These are phyloP conservation scores for Coluber constrictor DNA, from an alignment of 2,797 vertebrate species.

Conservation along the genomic window DNA sequence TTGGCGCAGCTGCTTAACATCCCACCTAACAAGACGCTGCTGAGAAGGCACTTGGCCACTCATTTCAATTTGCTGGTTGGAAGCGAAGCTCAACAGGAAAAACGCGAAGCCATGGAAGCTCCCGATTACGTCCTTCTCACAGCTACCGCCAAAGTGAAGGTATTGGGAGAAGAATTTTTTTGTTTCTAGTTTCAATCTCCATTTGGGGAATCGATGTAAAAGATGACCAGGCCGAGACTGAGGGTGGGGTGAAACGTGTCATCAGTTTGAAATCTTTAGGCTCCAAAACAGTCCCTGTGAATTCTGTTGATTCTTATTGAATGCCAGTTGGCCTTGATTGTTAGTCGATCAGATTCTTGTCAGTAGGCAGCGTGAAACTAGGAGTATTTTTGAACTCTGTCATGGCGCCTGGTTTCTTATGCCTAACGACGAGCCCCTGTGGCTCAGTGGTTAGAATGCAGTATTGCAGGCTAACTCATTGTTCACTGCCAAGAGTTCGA, in stretches of 20 bases:
- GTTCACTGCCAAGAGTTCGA: too few species aligned
- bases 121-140: constrained; percentile 90
- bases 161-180: constrained; percentile 47
- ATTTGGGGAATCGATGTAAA: background rate
- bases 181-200: background rate
- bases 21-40: constrained; percentile 93
- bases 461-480: too few species aligned
- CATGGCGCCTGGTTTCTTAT: background rate
- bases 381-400: background rate
- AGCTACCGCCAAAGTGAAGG: constrained; percentile 96
- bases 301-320: background rate
- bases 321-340: background rate
- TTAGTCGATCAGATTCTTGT: background rate
- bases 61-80: constrained; percentile 94
- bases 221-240: background rate
- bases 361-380: background rate
- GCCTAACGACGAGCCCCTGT: background rate
- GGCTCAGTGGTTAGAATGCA: too few species aligned
- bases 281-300: background rate
- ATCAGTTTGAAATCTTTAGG: background rate
- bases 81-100: constrained; percentile 88
- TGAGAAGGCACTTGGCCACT: constrained; percentile 93
- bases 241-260: background rate
- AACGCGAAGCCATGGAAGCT: constrained; percentile 89
- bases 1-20: constrained; percentile 97